Conservation (phyloP, 2,797 vertebrate species). For the Chelon labrosus region DNA sequence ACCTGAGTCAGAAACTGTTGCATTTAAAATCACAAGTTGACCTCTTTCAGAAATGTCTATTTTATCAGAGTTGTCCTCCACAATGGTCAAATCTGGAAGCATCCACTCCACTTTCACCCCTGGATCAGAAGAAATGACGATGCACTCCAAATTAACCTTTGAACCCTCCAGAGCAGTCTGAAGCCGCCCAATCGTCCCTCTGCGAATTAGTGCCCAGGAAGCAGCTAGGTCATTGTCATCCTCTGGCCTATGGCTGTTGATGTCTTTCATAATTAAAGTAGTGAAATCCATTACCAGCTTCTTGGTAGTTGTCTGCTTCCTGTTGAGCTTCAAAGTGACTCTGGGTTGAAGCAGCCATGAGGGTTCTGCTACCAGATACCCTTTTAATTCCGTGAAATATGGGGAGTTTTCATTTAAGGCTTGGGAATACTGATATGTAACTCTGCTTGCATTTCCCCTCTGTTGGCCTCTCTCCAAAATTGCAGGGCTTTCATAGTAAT, state of each 20-base stretch:
- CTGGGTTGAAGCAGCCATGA: constrained; percentile 85
- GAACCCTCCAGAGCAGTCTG: constrained; percentile 79
- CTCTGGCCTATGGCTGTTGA: constrained; percentile 59
- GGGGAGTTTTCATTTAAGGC: constrained; percentile 81
- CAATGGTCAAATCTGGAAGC: constrained; percentile 81
- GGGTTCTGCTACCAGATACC: constrained; percentile 84
- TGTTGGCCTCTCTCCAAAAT: constrained; percentile 81
- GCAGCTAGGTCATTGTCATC: constrained; percentile 44
- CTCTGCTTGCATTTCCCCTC: constrained; percentile 73
- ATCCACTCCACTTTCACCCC: constrained; percentile 84
- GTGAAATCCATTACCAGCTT: constrained; percentile 87
- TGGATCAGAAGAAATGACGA: constrained; percentile 70
- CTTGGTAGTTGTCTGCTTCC: constrained; percentile 84
- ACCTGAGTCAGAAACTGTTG: constrained; percentile 81
- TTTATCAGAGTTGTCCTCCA: constrained; percentile 72
- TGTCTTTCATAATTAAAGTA: constrained; percentile 76
- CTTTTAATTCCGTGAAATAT: constrained; percentile 88
- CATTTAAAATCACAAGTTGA: constrained; percentile 80
- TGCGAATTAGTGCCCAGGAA: constrained; percentile 83
- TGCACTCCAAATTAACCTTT: constrained; percentile 78
- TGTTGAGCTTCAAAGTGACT: constrained; percentile 85
- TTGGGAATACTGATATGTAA: constrained; percentile 85
- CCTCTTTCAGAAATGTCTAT: constrained; percentile 72
- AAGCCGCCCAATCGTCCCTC: constrained; percentile 69
- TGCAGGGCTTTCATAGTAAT: constrained; percentile 88